Evolutionary conservation across 2,113 vertebrate species (phyloP).

Genomic region (Oxyura jamaicensis): DNA sequence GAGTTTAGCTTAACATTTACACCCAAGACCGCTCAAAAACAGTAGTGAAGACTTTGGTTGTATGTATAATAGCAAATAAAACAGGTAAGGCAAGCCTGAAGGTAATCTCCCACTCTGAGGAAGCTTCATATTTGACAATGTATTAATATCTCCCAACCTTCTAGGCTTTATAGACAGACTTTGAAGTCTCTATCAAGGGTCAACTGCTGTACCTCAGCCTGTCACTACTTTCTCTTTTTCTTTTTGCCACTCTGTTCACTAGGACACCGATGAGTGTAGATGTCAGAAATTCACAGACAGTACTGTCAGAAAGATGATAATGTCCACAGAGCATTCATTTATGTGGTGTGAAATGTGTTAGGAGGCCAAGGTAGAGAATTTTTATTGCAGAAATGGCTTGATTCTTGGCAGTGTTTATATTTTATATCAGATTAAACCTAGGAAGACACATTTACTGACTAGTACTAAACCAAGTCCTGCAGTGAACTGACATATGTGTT

Average conservation of each 20-base stretch:
- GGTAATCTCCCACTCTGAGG: background rate
- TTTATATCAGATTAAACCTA: constrained; percentile 9
- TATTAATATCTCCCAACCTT: background rate
- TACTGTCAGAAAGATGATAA: constrained; percentile 25
- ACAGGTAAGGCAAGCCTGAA: background rate
- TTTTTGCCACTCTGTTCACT: background rate
- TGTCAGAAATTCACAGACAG: background rate
- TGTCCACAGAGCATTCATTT: background rate
- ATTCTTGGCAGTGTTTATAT: background rate
- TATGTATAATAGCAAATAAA: background rate
- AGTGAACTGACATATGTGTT: background rate
- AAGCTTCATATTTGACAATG: background rate
- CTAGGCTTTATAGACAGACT: background rate
- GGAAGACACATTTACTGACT: constrained; percentile 25
- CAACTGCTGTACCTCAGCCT: background rate
- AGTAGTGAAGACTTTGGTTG: background rate
- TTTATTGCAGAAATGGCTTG: background rate
- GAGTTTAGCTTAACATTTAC: background rate
- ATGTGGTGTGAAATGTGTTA: constrained; percentile 30
- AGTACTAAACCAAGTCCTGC: background rate
- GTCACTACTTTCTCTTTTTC: background rate
- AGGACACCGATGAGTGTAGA: background rate
- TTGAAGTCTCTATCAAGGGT: background rate
- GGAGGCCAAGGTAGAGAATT: background rate
- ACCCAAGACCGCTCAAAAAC: background rate